Conservation (phyloP, 2,888 invertebrate genomes). For the Serripes groenlandicus region DNA sequence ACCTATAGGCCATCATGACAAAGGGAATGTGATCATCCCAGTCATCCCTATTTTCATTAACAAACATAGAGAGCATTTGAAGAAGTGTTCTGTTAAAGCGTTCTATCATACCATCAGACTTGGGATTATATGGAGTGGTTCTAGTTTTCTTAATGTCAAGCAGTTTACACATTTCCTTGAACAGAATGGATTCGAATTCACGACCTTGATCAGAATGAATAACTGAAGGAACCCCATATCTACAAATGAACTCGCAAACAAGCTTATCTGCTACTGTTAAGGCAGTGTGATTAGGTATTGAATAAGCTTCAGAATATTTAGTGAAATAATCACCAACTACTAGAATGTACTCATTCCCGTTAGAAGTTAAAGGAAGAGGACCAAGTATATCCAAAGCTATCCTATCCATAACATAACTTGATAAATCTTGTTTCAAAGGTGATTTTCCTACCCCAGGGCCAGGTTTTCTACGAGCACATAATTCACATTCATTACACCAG, state of each 20-base stretch:
- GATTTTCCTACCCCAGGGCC: conserved; percentile 59
- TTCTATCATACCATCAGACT: conserved; percentile 43
- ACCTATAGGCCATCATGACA: too few species aligned
- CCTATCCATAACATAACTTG: conserved; percentile 39
- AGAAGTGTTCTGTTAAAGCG: too few species aligned
- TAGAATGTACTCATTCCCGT: conserved; percentile 22
- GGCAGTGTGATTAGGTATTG: conserved; percentile 22
- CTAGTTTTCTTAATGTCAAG: conserved; percentile 45
- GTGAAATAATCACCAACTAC: conserved; percentile 24
- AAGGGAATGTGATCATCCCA: too few species aligned
- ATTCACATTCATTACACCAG: conserved; percentile 56
- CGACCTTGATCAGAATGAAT: conserved; percentile 48
- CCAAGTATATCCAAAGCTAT: conserved; percentile 56
- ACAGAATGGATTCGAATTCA: conserved; percentile 38
- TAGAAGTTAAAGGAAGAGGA: conserved; percentile 3
- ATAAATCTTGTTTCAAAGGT: conserved; percentile 41
- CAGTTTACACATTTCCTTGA: conserved; percentile 34
- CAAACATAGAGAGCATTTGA: too few species aligned
- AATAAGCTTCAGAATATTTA: conserved; percentile 18
- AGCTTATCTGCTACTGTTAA: conserved; percentile 29
- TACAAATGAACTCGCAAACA: conserved; percentile 31
- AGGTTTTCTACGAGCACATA: conserved; percentile 61
- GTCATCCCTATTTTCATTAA: too few species aligned
- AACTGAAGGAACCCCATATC: conserved; percentile 32
- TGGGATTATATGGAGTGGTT: conserved; percentile 39